phyloP scores from a whole-genome alignment of 2,888 invertebrate genomes.

The Xestia c-nigrum region DNA sequence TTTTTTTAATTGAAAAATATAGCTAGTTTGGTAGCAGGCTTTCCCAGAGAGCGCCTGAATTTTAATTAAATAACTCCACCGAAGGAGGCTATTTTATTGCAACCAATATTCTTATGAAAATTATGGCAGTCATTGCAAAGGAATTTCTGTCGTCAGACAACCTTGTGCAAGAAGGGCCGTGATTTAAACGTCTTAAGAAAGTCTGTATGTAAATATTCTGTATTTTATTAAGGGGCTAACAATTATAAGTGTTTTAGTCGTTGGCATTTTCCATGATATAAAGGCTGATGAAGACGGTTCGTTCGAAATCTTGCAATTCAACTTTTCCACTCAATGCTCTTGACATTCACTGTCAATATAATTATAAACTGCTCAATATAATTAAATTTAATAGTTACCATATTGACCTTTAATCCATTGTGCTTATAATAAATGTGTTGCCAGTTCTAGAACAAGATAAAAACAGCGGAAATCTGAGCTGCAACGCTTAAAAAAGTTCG shows the following conservation, averaged over 20 bases:
- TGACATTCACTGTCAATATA: slow-evolving; percentile 44
- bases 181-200: background rate
- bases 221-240: background rate
- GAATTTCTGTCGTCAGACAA: slow-evolving; percentile 27
- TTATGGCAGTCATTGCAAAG: slow-evolving; percentile 5
- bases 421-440: slow-evolving; percentile 33
- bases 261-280: background rate
- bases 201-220: background rate
- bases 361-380: slow-evolving; percentile 33
- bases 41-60: background rate
- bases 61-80: background rate
- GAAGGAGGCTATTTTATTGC: background rate
- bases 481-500: background rate
- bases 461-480: slow-evolving; percentile 34
- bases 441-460: slow-evolving; percentile 39
- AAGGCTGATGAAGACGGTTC: background rate
- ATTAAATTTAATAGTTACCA: slow-evolving; percentile 36
- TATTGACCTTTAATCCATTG: slow-evolving; percentile 51
- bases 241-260: background rate
- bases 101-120: background rate
- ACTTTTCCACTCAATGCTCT: slow-evolving; percentile 27
- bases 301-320: slow-evolving; percentile 1
- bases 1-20: background rate
- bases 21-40: background rate
- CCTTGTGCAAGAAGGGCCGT: slow-evolving; percentile 13